These are phyloP conservation scores for Mus minutoides DNA, from an alignment of 2,797 vertebrate species.

Conservation along the genomic window DNA sequence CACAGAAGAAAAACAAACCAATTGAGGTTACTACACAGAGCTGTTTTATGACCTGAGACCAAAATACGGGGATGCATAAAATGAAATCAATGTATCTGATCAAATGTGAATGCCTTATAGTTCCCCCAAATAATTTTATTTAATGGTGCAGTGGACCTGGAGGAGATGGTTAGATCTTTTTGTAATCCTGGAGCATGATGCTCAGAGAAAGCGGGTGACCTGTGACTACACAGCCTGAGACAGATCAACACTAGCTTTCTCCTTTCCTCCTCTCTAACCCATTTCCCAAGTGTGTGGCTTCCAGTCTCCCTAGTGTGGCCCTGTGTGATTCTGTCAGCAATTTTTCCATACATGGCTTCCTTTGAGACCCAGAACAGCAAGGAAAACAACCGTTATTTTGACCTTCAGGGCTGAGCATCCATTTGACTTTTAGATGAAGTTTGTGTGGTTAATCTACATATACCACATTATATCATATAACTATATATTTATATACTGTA, in stretches of 20 bases:
- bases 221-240: neutral
- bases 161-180: neutral
- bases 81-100: neutral
- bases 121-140: neutral
- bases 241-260: neutral
- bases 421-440: neutral
- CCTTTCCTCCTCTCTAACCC: accelerated
- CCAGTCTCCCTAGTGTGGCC: neutral
- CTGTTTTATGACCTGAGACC: neutral
- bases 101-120: neutral
- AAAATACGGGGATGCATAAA: neutral
- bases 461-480: neutral
- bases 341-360: neutral
- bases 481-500: neutral
- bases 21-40: neutral
- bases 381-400: neutral
- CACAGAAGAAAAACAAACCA: neutral
- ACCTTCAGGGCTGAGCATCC: neutral
- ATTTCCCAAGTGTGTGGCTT: neutral
- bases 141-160: neutral
- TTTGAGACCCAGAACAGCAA: neutral
- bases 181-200: neutral
- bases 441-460: neutral
- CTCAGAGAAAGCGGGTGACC: neutral
- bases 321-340: too few species aligned